A percentile compares a stretch with the other conserved stretches of the same genome.
Conservation (phyloP, 2,113 vertebrate genomes). For the Microcebus griseorufus region DNA sequence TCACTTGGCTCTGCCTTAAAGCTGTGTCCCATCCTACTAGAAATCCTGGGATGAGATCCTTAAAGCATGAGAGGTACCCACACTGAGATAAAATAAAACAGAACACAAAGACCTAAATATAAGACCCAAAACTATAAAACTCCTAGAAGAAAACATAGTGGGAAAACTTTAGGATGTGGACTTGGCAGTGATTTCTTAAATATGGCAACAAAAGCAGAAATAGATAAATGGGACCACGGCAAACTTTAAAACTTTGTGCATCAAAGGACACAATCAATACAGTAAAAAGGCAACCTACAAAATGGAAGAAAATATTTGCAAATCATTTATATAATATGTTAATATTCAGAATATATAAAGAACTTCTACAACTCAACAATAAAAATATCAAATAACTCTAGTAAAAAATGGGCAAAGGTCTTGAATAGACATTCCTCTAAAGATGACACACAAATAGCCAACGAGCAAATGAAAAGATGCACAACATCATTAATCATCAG, state of each 20-base stretch:
- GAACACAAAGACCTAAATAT: constrained; percentile 1
- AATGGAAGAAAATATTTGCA: too few relatives aligned
- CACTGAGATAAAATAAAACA: not conserved
- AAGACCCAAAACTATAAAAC: not conserved
- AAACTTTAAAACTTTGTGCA: too few relatives aligned
- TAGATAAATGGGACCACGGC: too few relatives aligned
- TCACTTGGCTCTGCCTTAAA: not conserved
- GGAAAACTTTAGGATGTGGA: too few relatives aligned
- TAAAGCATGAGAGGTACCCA: not conserved
- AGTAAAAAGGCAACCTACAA: too few relatives aligned
- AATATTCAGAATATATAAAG: too few relatives aligned
- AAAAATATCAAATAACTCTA: not conserved
- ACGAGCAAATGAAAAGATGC: not conserved
- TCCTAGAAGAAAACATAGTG: too few relatives aligned
- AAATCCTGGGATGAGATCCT: not conserved
- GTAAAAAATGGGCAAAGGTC: not conserved
- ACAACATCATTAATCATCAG: not conserved
- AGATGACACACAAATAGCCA: not conserved
- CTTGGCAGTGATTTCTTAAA: too few relatives aligned
- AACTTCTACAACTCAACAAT: not conserved
- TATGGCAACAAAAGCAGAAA: too few relatives aligned
- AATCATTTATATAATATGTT: too few relatives aligned
- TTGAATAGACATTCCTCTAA: not conserved
- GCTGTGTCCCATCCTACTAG: not conserved
- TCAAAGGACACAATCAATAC: too few relatives aligned